Evolutionary conservation across 2,888 invertebrate genomes (phyloP), one percentile per base, ranked within the genome.

Genomic region (Seira ritae): DNA sequence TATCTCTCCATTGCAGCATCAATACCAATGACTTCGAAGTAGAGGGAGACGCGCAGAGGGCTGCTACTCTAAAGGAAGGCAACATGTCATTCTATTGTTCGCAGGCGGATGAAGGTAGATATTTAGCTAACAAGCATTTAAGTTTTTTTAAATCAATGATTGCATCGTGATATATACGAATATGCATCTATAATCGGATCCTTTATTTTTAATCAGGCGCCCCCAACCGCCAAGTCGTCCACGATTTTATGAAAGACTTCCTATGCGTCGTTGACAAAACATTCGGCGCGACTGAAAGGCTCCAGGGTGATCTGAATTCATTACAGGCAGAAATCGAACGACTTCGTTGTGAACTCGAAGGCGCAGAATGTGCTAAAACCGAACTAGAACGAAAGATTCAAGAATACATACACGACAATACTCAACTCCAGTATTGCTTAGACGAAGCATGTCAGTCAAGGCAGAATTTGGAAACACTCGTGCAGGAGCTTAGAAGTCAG

Each of bases 241-340:
- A 72, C 1, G 75, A 77, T 42, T 81, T 86, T 37, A 46, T 88
- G 10, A 50, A 85, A 10, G 88, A 88, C 22, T 65, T 88, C 10
- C 60, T 69, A 2, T 88, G 88, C 20, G 85, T 88, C 55, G 80
- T 85, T 77, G 84, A 87, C 10, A 88, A 86, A 70, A 76, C 85
- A 0, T 85, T 83, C 46, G 88, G 87, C 1, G 71, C 31, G 3
- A 78, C 75, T 23, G 70, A 50, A 3, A 66, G 19, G 22, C 17
- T 80, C 12, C 68, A 75, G 50, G 37, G 19, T 24, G 70, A 50
- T 17, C 80, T 37, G 65, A 12, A 66, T 3, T 67, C 24, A 62
- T 31, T 84, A 0, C 67, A 77, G 37, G 10, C 22, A 55, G 83
- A 86, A 80, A n/a, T 86, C 0, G 82, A 80, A 15, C 31, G 70